Evolutionary conservation across 1,140 invertebrate species (phyloP).

Genomic region (Diprion similis): DNA sequence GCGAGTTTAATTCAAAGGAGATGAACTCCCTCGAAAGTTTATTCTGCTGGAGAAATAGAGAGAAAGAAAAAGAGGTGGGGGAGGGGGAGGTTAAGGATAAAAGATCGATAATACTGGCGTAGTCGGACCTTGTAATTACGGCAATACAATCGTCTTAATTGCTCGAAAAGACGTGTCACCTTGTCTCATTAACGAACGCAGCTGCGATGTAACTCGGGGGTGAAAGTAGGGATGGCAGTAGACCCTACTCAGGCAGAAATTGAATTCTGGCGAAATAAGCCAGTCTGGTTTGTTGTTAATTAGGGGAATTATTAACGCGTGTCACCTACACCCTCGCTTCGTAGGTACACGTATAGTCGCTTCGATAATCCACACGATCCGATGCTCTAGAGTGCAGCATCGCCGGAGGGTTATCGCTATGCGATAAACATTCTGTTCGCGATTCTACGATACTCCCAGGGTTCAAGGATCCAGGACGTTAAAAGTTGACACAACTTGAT

Average conservation of each 20-base stretch:
- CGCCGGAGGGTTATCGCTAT: too few species aligned
- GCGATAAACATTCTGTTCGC: too few species aligned
- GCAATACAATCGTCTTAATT: neutral
- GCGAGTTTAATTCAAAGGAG: too few species aligned
- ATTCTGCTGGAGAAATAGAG: too few species aligned
- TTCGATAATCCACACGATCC: too few species aligned
- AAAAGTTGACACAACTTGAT: too few species aligned
- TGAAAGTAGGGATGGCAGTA: too few species aligned
- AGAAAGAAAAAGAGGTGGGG: neutral
- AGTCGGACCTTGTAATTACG: neutral
- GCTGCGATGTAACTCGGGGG: slow-evolving; percentile 20
- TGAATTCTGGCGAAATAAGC: neutral
- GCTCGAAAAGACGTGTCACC: slow-evolving; percentile 1
- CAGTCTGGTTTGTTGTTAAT: neutral
- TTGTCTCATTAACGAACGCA: neutral
- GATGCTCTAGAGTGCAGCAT: too few species aligned
- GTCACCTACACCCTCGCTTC: neutral
- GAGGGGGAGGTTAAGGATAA: too few species aligned
- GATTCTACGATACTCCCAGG: too few species aligned
- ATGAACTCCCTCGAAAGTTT: neutral
- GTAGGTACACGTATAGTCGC: neutral
- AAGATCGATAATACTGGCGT: too few species aligned
- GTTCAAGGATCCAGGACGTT: too few species aligned
- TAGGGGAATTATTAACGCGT: neutral
- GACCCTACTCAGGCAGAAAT: slow-evolving; percentile 16